Evolutionary conservation across 2,888 invertebrate species (phyloP).

Genomic region (Reticulitermes lucifugus): DNA sequence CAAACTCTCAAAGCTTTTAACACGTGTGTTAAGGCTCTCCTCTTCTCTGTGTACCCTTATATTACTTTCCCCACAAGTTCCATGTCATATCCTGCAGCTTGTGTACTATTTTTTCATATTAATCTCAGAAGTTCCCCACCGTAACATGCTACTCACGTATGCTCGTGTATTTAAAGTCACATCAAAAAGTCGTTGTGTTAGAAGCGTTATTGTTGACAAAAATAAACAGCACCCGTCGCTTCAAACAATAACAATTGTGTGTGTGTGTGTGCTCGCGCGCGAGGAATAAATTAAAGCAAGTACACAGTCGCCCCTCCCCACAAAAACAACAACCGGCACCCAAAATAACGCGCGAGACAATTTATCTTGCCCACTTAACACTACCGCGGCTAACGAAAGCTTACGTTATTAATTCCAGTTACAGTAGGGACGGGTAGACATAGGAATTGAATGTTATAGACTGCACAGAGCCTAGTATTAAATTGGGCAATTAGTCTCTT

Average conservation of each 20-base stretch:
- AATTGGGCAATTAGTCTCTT: not conserved
- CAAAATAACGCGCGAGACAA: not conserved
- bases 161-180: not conserved
- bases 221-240: not conserved
- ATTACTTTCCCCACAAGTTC: no score
- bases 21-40: no score
- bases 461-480: not conserved
- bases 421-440: not conserved
- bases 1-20: no score
- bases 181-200: not conserved
- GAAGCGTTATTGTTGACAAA: not conserved
- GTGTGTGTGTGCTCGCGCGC: not conserved
- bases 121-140: not conserved
- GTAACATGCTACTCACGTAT: not conserved
- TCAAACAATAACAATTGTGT: not conserved
- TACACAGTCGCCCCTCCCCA: no score
- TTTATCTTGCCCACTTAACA: slow-evolving; percentile 23
- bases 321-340: not conserved
- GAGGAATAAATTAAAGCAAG: slow-evolving; percentile 11
- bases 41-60: no score
- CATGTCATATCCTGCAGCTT: not conserved
- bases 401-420: not conserved
- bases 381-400: not conserved
- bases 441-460: not conserved
- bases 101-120: not conserved